Conservation (phyloP, 2,888 invertebrate species). For the Adineta ricciae region DNA sequence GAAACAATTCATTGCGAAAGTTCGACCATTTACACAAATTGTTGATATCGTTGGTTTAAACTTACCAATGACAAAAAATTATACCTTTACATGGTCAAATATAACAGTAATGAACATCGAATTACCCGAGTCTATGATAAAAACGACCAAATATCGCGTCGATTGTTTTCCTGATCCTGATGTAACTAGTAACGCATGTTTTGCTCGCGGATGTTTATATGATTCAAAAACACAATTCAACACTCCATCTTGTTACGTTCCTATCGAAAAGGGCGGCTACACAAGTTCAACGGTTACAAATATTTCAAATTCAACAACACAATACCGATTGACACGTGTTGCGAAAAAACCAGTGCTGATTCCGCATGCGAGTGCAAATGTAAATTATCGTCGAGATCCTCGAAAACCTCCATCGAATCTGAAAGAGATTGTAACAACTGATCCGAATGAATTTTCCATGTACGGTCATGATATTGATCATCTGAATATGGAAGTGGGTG, state of each 20-base stretch:
- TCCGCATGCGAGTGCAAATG: too few species aligned
- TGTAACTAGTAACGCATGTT: constrained; percentile 18
- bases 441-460: background rate
- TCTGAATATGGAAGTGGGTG: background rate
- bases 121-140: background rate
- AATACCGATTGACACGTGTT: background rate
- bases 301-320: background rate
- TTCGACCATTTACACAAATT: background rate
- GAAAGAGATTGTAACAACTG: background rate
- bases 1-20: background rate
- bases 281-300: background rate
- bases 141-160: background rate
- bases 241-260: constrained; percentile 32
- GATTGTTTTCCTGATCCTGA: constrained; percentile 29
- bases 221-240: constrained; percentile 2
- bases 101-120: background rate
- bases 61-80: background rate
- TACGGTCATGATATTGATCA: background rate
- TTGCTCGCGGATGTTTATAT: constrained; percentile 35
- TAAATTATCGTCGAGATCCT: background rate
- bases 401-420: background rate
- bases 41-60: background rate
- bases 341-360: background rate
- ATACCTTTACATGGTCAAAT: background rate
- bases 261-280: constrained; percentile 25